phyloP scores from a whole-genome alignment of 2,888 invertebrate species.

The Nymphalis urticae region DNA sequence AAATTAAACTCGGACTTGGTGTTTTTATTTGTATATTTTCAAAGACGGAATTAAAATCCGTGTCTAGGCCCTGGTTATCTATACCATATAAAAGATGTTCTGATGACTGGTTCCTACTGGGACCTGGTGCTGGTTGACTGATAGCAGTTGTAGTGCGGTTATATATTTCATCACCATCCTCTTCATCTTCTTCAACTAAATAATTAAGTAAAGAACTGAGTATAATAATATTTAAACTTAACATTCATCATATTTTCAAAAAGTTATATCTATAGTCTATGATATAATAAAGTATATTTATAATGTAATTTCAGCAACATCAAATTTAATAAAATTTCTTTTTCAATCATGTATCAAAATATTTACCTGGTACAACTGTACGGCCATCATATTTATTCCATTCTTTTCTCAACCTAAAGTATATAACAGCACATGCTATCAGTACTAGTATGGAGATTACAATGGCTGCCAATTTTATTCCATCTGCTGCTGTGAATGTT shows the following conservation, averaged over 20 bases:
- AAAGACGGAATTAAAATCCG: slow-evolving; percentile 83
- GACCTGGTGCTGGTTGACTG: slow-evolving; percentile 64
- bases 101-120: slow-evolving; percentile 72
- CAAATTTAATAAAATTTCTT: not conserved
- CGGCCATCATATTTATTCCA: slow-evolving; percentile 72
- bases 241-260: not conserved
- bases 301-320: not conserved
- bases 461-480: slow-evolving; percentile 72
- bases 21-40: slow-evolving; percentile 83
- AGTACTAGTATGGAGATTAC: slow-evolving; percentile 72
- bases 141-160: slow-evolving; percentile 71
- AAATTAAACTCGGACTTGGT: slow-evolving; percentile 68
- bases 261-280: too few species aligned
- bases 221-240: too few species aligned
- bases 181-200: slow-evolving; percentile 75
- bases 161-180: slow-evolving; percentile 74
- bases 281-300: not conserved
- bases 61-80: slow-evolving; percentile 82
- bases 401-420: slow-evolving; percentile 67
- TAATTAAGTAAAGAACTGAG: not conserved
- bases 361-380: slow-evolving; percentile 62
- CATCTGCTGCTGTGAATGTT: slow-evolving; percentile 66
- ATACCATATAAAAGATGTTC: slow-evolving; percentile 79
- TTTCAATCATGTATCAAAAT: not conserved
- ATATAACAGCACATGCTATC: slow-evolving; percentile 68